Evolutionary conservation across 2,797 vertebrate genomes (phyloP), one percentile per base, ranked within the genome.

Genomic region (Menidia menidia): DNA sequence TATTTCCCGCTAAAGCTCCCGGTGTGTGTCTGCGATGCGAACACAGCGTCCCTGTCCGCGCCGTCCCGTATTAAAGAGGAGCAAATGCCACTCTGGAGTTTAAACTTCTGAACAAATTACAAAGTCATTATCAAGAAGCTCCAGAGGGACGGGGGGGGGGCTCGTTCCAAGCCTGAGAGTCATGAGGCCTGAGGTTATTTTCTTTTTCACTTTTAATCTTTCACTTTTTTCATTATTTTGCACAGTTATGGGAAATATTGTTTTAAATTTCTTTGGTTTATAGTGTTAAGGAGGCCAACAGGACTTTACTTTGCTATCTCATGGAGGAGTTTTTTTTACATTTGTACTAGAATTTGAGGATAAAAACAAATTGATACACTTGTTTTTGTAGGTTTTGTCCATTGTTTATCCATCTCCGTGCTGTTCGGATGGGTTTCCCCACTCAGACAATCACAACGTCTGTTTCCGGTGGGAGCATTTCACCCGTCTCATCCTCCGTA

Each of bases 401-500:
- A n/a, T 51, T 32, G n/a, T 31, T 31, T 6, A 4, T 11, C 18
- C 6, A 1, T 45, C 19, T 12, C 19, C 48, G 25, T 19, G 25
- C 48, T 25, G 18, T 41, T 16, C 53, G 55, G 4, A 45, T 47
- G 67, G 41, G 39, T 19, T 50, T 47, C 54, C 33, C 52, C 56
- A 15, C 35, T 12, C 61, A 68, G 48, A 62, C 35, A 80, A 71
- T 79, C 55, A 56, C n/a, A 45, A 69, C n/a, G 58, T 64, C 53
- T 62, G 53, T 74, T 82, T 52, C 80, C 60, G 55, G 47, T 61
- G 31, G 54, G 43, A 59, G 60, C 16, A 68, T 77, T 65, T 78
- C 55, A 54, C 55, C 64, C 80, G 73, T 84, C 56, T 63, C 65
- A 53, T 42, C 57, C 52, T 72, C 72, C 75, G 70, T 75, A 82